Base-by-base conservation (phyloP, 2,888 invertebrate genomes). In the Amphiduros pacificus region DNA sequence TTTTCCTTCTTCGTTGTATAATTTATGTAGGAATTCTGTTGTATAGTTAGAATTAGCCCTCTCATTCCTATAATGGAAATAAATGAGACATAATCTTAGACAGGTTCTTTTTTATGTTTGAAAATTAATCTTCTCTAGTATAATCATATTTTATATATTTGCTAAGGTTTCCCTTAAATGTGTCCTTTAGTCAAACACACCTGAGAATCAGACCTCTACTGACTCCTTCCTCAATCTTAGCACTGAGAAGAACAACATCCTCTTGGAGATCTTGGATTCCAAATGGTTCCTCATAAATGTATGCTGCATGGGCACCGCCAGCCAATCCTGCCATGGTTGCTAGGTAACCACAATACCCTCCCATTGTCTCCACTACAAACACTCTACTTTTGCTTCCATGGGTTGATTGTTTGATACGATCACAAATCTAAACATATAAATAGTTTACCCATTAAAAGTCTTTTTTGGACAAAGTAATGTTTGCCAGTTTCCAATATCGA, bases 281-380 rank as follows among this genome's bases (percentile, higher is more conserved):
- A 83, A 94, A 93, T 75, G 92, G 91, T 64, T 85, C 85, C 67
- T 99, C 99, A 81, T 89, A 96, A 73, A 99, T 99, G 78, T 99
- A 99, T 0, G 99, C 98, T 49, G 97, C 98, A 85, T 99, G 99
- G 0, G 99, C 96, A 28, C 99, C 99, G 56, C 97, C 96, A 3
- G 98, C 97, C 66, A 99, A 81, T 83, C 93, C 98, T 73, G 96
- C 92, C 70, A 99, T 84, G 1, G 99, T 99, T 50, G 99, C 95
- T 71, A 99, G 86, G 83, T 99, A 99, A 49, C 99, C 99, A 82
- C 98, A 98, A 84, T 90, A 97, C 6, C 98, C 99, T 55, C 99
- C 99, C 98, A 99, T 99, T 0, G 98, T 98, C 73, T 86, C 85
- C 71, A 98, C 93, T n/a, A 98, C 89, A 83, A 98, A 98, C 29